Conservation (phyloP, 1,140 invertebrate species). For the Araneus ventricosus region DNA sequence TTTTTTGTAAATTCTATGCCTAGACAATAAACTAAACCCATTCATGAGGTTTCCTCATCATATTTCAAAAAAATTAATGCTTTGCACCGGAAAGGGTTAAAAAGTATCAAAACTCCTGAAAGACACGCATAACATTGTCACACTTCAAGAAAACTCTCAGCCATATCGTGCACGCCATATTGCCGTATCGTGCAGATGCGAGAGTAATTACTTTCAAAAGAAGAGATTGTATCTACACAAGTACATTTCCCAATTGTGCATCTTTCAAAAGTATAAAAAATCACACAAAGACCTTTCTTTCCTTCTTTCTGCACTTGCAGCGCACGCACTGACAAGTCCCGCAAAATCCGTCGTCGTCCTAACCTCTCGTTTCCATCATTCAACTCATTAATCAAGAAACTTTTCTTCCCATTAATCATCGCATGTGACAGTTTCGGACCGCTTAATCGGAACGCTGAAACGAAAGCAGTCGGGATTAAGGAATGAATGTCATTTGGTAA, state of each 20-base stretch:
- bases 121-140: neutral
- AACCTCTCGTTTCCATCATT: conserved; percentile 24
- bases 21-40: too few species aligned
- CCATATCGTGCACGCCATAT: neutral
- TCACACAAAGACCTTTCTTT: neutral
- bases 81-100: too few species aligned
- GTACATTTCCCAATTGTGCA: neutral
- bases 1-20: too few species aligned
- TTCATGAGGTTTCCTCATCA: too few species aligned
- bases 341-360: neutral
- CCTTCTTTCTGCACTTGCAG: neutral
- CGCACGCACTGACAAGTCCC: neutral
- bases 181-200: neutral
- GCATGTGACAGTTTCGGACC: conserved; percentile 36
- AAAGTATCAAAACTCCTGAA: neutral
- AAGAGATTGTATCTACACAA: neutral
- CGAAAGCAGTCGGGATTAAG: neutral
- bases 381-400: conserved; percentile 66
- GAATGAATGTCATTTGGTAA: conserved; percentile 54
- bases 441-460: conserved; percentile 40
- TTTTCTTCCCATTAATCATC: conserved; percentile 64
- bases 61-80: too few species aligned
- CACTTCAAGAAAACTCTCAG: neutral
- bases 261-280: neutral
- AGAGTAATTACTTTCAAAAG: neutral